These are phyloP conservation scores for Dipodomys stephensi DNA, from an alignment of 2,113 vertebrate genomes.

Conservation along the genomic window DNA sequence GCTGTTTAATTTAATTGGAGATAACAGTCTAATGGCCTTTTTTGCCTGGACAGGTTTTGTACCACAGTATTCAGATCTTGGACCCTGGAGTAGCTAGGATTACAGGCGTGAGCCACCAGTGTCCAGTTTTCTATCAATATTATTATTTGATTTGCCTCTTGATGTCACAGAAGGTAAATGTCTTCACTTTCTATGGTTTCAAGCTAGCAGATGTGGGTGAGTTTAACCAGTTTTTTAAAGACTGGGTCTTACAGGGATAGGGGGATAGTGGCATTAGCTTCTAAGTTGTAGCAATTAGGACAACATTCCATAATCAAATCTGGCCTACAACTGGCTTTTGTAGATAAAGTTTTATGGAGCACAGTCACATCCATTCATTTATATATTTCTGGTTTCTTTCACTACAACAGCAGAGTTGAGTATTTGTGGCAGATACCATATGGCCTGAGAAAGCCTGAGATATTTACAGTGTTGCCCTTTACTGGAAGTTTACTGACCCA, in stretches of 20 bases:
- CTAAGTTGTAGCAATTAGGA: neutral
- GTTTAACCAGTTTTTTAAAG: neutral
- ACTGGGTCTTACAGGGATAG: neutral
- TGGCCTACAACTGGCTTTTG: neutral
- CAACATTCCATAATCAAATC: neutral
- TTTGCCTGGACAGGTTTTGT: no score
- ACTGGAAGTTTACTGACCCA: neutral
- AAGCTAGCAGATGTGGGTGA: neutral
- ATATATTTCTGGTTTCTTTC: neutral
- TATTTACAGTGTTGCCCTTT: neutral
- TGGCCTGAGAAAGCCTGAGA: neutral
- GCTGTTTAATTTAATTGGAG: no score
- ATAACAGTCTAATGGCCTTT: no score
- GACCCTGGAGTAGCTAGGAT: no score
- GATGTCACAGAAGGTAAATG: neutral
- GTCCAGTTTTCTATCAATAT: neutral
- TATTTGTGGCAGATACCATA: neutral
- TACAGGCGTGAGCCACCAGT: no score
- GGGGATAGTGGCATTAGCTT: neutral
- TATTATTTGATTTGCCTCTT: slow-evolving; percentile 31
- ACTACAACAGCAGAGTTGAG: neutral
- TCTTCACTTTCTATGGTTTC: neutral
- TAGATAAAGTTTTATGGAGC: slow-evolving; percentile 33
- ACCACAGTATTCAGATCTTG: no score
- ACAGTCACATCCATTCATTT: neutral